phyloP scores from a whole-genome alignment of 2,113 vertebrate species.

The Colistium nudipinnis region DNA sequence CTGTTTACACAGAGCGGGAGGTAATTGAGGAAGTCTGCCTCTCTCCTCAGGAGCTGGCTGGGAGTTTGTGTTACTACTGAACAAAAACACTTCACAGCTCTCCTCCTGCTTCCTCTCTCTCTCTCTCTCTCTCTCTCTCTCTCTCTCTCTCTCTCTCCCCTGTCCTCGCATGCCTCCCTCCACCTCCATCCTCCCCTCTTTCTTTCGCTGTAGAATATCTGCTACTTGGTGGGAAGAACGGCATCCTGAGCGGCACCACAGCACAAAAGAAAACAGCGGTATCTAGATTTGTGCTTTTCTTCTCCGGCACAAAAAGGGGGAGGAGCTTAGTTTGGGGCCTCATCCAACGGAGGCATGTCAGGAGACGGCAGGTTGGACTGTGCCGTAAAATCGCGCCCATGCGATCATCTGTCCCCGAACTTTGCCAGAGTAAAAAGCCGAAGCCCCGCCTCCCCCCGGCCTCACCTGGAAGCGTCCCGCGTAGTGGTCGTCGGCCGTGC shows the following conservation, averaged over 20 bases:
- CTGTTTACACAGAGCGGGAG: conserved; percentile 66
- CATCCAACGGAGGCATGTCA: too few species aligned
- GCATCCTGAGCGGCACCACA: conserved; percentile 32
- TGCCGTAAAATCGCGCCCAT: conserved; percentile 51
- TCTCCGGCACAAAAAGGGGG: too few species aligned
- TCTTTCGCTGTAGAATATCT: conserved; percentile 26
- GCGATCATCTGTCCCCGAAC: conserved; percentile 1
- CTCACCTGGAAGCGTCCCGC: conserved; percentile 94
- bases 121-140: conserved; percentile 27
- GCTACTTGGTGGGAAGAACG: conserved; percentile 19
- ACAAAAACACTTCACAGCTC: conserved; percentile 63
- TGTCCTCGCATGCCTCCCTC: conserved; percentile 24
- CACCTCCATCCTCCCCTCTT: not conserved
- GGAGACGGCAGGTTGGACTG: conserved; percentile 27
- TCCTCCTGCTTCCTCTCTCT: conserved; percentile 24
- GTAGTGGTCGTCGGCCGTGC: conserved; percentile 90
- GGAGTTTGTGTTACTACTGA: conserved; percentile 53
- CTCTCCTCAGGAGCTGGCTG: conserved; percentile 57
- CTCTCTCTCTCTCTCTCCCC: conserved; percentile 39
- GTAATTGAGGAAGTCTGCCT: conserved; percentile 72
- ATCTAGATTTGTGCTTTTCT: not conserved
- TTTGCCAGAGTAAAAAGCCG: conserved; percentile 4
- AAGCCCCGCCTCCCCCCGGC: not conserved
- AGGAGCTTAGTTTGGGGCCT: too few species aligned
- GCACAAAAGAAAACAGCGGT: too few species aligned